These are phyloP conservation scores for Uloborus diversus DNA, from an alignment of 1,140 invertebrate species.

Conservation along the genomic window DNA sequence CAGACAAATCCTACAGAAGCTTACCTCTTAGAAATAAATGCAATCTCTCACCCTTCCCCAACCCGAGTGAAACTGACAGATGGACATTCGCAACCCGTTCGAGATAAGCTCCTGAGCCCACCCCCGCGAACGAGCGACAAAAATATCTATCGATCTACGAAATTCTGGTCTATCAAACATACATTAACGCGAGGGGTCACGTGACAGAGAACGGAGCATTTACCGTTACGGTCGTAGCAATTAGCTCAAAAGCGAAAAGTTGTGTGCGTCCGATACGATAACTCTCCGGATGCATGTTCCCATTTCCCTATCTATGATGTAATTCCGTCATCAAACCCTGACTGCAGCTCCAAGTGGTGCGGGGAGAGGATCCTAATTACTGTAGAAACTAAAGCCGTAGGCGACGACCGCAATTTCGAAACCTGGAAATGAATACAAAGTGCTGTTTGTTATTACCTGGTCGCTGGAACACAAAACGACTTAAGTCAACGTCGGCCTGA, in stretches of 20 bases:
- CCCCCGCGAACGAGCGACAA: slow-evolving; percentile 11
- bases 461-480: slow-evolving; percentile 1
- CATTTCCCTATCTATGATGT: slow-evolving; percentile 44
- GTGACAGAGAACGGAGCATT: slow-evolving; percentile 26
- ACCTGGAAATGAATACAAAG: slow-evolving; percentile 51
- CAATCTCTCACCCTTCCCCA: not conserved
- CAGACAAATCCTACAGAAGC: too few relatives aligned
- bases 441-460: slow-evolving; percentile 44
- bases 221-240: slow-evolving; percentile 40
- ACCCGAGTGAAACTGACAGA: not conserved
- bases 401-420: slow-evolving; percentile 50
- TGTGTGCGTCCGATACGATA: slow-evolving; percentile 28
- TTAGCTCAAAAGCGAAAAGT: slow-evolving; percentile 54
- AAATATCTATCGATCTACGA: slow-evolving; percentile 31
- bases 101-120: too few relatives aligned
- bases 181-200: slow-evolving; percentile 37
- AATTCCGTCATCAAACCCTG: slow-evolving; percentile 53
- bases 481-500: too few relatives aligned
- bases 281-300: slow-evolving; percentile 38
- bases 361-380: slow-evolving; percentile 29
- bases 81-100: too few relatives aligned
- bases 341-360: too few relatives aligned
- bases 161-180: slow-evolving; percentile 47
- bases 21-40: not conserved
- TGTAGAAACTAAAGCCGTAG: slow-evolving; percentile 41